Conservation (phyloP, 2,888 invertebrate genomes). For the Scaptomyza flava region DNA sequence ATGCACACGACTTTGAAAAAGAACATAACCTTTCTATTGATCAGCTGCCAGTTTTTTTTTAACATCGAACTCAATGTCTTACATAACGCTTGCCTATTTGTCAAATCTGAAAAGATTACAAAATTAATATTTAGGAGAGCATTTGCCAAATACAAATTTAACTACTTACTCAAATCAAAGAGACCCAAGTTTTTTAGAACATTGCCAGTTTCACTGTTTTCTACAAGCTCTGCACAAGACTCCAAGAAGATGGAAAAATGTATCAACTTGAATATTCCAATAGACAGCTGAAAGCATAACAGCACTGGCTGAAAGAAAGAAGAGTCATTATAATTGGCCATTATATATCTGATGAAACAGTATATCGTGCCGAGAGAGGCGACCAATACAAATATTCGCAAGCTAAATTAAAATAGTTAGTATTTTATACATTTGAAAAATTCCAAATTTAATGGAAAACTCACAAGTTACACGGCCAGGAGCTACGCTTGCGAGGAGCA, state of each 20-base stretch:
- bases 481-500: slow-evolving; percentile 63
- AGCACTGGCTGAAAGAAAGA: slow-evolving; percentile 59
- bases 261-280: slow-evolving; percentile 65
- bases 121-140: not conserved
- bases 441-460: not conserved
- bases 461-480: slow-evolving; percentile 56
- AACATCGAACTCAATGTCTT: slow-evolving; percentile 45
- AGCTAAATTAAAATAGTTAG: slow-evolving; percentile 20
- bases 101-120: slow-evolving; percentile 31
- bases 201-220: slow-evolving; percentile 50
- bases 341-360: too few species aligned
- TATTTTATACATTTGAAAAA: not conserved
- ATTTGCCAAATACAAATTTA: rapidly evolving
- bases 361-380: slow-evolving; percentile 56
- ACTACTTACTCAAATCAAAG: slow-evolving; percentile 57
- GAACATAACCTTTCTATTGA: slow-evolving; percentile 68
- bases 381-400: slow-evolving; percentile 30
- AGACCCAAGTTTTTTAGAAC: slow-evolving; percentile 54
- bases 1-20: slow-evolving; percentile 65
- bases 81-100: slow-evolving; percentile 40
- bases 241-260: slow-evolving; percentile 43
- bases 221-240: slow-evolving; percentile 36
- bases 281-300: slow-evolving; percentile 58
- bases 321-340: slow-evolving; percentile 55
- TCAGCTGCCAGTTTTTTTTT: slow-evolving; percentile 49